A percentile compares a stretch with the other conserved stretches of the same genome.
phyloP scores from a whole-genome alignment of 2,888 invertebrate genomes.

The Podotricha telesiphe region DNA sequence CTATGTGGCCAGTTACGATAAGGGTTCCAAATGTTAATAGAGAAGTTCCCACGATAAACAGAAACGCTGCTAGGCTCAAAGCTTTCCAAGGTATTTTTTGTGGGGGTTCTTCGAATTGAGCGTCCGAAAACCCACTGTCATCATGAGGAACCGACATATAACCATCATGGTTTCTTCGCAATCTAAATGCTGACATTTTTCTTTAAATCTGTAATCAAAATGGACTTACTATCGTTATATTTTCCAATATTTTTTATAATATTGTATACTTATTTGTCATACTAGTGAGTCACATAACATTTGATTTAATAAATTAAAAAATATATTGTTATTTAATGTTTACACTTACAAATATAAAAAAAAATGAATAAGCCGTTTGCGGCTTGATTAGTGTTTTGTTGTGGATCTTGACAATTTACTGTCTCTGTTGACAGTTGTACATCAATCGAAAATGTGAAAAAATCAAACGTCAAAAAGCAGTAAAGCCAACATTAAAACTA shows the following conservation, averaged over 20 bases:
- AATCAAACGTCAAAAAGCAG: neutral
- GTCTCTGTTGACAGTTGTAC: neutral
- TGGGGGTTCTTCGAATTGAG: conserved; percentile 86
- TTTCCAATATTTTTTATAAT: neutral
- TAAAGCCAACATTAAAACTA: neutral
- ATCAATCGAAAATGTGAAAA: neutral
- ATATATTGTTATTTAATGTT: neutral
- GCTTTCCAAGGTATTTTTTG: conserved; percentile 93
- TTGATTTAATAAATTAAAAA: neutral
- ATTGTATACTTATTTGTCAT: neutral
- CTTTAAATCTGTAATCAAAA: conserved; percentile 19
- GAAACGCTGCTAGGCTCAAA: conserved; percentile 88
- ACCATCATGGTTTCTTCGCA: conserved; percentile 84
- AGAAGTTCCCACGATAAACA: conserved; percentile 90
- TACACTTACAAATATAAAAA: neutral
- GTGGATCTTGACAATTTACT: conserved; percentile 1
- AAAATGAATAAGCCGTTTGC: neutral
- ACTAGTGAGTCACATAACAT: neutral
- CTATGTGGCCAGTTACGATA: conserved; percentile 91
- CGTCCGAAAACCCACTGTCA: conserved; percentile 87
- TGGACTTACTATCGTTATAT: neutral
- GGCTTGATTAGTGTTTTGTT: conserved; percentile 8
- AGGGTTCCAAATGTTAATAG: conserved; percentile 90
- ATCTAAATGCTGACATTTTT: conserved; percentile 85
- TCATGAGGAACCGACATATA: conserved; percentile 83